Evolutionary conservation across 2,888 invertebrate species (phyloP).

Genomic region (Metallyticus violacea): DNA sequence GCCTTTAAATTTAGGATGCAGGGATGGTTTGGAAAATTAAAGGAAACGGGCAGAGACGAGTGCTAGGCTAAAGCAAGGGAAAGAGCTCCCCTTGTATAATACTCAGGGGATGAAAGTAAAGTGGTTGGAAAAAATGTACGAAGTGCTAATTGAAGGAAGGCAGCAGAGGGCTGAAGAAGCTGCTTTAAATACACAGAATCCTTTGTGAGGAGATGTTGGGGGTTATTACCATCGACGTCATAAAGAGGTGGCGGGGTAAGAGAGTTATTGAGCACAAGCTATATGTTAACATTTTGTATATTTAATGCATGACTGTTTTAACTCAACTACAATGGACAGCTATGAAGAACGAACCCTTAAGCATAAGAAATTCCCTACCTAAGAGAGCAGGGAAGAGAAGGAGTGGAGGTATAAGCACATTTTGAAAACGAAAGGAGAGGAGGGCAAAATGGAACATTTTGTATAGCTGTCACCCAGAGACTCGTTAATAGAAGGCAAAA

Average conservation of each 20-base stretch:
- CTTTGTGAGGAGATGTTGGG: neutral
- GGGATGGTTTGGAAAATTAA: neutral
- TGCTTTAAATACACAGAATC: neutral
- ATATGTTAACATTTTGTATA: neutral
- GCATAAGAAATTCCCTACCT: neutral
- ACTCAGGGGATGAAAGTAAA: neutral
- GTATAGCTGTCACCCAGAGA: too few relatives aligned
- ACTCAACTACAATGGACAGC: neutral
- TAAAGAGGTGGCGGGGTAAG: neutral
- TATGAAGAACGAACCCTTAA: neutral
- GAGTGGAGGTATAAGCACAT: neutral
- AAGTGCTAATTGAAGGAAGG: neutral
- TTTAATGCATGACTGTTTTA: neutral
- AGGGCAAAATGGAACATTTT: too few relatives aligned
- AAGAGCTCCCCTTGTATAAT: neutral
- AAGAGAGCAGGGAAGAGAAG: neutral
- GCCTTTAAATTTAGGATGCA: neutral
- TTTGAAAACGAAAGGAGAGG: too few relatives aligned
- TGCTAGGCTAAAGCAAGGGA: neutral
- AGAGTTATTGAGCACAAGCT: neutral
- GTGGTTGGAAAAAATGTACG: neutral
- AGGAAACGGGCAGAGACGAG: neutral
- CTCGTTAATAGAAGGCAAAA: too few relatives aligned
- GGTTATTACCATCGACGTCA: neutral
- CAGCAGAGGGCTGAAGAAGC: neutral